These are phyloP conservation scores for Eulemur macaco DNA, from an alignment of 2,113 vertebrate species.

Conservation along the genomic window DNA sequence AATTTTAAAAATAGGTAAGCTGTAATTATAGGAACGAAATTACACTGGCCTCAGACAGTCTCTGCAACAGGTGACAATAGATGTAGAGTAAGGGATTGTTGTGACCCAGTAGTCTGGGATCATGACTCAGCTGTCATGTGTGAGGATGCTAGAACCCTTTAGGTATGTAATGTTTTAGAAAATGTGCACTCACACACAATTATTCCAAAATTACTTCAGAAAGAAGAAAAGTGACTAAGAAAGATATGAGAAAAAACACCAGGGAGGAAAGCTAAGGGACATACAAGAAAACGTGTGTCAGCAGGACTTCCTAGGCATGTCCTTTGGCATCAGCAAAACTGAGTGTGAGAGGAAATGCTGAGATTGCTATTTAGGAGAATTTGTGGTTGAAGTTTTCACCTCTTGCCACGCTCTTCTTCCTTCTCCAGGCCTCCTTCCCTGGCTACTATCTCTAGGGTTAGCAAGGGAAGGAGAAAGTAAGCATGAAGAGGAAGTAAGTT, in stretches of 20 bases:
- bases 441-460: slow-evolving; percentile 34
- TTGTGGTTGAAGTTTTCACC: slow-evolving; percentile 66
- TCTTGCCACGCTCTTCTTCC: slow-evolving; percentile 51
- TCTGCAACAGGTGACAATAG: background rate
- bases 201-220: background rate
- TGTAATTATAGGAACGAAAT: background rate
- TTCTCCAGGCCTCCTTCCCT: slow-evolving; percentile 51
- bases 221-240: slow-evolving; percentile 11
- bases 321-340: slow-evolving; percentile 61
- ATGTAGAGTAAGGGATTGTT: background rate
- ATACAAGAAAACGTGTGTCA: slow-evolving; percentile 44
- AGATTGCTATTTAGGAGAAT: slow-evolving; percentile 63
- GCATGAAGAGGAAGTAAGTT: slow-evolving; percentile 49
- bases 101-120: background rate
- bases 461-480: slow-evolving; percentile 45
- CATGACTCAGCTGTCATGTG: too few species aligned
- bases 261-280: background rate
- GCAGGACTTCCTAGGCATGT: background rate
- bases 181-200: background rate
- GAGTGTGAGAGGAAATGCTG: slow-evolving; percentile 65
- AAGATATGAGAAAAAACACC: slow-evolving; percentile 55
- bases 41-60: background rate
- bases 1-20: background rate
- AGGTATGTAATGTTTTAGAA: background rate
- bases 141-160: background rate